Conservation (phyloP, 2,797 vertebrate genomes). For the Eulemur coronatus region DNA sequence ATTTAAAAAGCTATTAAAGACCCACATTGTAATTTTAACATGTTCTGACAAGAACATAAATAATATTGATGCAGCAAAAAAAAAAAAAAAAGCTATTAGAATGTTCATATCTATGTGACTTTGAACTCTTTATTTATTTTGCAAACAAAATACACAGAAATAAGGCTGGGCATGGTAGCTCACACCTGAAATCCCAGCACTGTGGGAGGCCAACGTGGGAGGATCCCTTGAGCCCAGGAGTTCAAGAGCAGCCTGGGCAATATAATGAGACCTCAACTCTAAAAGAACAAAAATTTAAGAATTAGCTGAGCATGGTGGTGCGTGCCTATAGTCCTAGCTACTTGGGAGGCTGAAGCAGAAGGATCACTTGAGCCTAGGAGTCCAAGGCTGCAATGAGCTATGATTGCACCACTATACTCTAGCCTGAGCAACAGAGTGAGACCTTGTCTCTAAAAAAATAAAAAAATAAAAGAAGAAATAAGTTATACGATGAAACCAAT, state of each 20-base stretch:
- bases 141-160: background rate
- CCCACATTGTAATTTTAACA: background rate
- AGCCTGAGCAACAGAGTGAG: too few species aligned
- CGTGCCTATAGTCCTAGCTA: too few species aligned
- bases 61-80: background rate
- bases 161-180: background rate
- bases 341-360: too few species aligned
- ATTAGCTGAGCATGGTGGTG: too few species aligned
- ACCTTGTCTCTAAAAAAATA: too few species aligned
- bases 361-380: too few species aligned
- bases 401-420: too few species aligned
- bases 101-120: background rate
- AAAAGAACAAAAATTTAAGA: too few species aligned
- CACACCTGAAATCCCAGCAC: background rate
- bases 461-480: background rate
- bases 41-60: background rate
- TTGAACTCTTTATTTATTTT: background rate
- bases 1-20: background rate
- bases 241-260: too few species aligned
- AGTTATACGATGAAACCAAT: background rate
- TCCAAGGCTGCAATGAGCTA: too few species aligned
- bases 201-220: background rate
- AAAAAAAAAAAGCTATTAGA: background rate
- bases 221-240: background rate
- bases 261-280: too few species aligned